Conservation (phyloP, 2,113 vertebrate genomes). For the Centrocercus urophasianus region DNA sequence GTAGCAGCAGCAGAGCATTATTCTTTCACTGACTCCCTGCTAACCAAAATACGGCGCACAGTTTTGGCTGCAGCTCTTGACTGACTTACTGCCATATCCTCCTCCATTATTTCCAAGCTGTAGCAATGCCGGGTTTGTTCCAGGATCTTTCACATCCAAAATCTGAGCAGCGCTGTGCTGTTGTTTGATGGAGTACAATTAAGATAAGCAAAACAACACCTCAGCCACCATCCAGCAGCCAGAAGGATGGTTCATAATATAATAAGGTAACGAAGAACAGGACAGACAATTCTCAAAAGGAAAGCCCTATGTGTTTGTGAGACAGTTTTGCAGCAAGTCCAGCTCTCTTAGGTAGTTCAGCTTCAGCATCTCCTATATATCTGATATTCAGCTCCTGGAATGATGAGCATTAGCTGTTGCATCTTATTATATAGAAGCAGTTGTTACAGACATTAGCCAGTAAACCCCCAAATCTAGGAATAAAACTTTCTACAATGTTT, state of each 20-base stretch:
- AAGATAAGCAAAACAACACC: neutral
- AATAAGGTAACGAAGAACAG: neutral
- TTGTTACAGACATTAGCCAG: neutral
- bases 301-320: neutral
- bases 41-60: constrained; percentile 40
- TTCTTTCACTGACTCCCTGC: constrained; percentile 39
- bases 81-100: neutral
- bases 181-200: neutral
- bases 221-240: neutral
- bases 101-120: neutral
- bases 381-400: neutral
- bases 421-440: neutral
- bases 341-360: neutral
- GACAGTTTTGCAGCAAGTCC: neutral
- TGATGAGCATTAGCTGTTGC: neutral
- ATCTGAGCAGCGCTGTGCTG: neutral
- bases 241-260: neutral
- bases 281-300: neutral
- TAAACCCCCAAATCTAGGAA: neutral
- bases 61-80: constrained; percentile 41
- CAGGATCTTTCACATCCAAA: constrained; percentile 11
- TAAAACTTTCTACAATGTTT: neutral
- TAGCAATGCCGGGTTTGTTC: neutral
- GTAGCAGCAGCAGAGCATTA: constrained; percentile 2
- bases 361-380: neutral